A percentile compares a stretch with the other conserved stretches of the same genome.
Conservation (phyloP, 2,113 vertebrate species). For the Rhegmatorhina hoffmannsi region DNA sequence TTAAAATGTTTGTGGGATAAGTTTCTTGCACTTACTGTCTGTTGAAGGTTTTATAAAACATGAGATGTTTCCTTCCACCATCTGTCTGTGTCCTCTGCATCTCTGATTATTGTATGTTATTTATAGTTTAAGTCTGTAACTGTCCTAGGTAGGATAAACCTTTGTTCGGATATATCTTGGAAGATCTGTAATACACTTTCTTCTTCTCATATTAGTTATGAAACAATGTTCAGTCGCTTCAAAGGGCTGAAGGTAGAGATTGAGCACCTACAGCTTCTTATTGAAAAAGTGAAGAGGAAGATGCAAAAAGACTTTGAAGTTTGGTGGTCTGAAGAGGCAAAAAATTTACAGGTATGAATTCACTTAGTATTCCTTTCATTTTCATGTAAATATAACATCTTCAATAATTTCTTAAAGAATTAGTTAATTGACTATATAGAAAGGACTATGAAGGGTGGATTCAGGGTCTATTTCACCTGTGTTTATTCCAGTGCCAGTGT, state of each 20-base stretch:
- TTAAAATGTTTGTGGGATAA: neutral
- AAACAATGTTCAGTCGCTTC: constrained; percentile 75
- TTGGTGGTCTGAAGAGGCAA: constrained; percentile 87
- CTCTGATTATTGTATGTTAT: neutral
- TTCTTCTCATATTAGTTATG: constrained; percentile 78
- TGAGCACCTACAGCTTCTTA: constrained; percentile 89
- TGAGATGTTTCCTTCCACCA: neutral
- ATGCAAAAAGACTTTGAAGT: constrained; percentile 89
- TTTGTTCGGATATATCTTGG: neutral
- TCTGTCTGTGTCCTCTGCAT: neutral
- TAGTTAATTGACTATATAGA: neutral
- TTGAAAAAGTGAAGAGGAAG: constrained; percentile 85
- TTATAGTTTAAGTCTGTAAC: neutral
- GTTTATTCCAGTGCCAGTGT: neutral
- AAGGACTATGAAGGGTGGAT: neutral
- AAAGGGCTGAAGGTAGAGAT: constrained; percentile 91
- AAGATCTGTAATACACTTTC: neutral
- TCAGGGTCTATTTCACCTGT: neutral
- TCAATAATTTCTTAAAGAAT: neutral
- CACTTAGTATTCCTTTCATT: neutral
- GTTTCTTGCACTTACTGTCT: neutral
- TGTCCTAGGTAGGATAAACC: neutral
- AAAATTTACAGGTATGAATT: constrained; percentile 77
- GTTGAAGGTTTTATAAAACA: neutral
- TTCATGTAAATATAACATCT: neutral